These are phyloP conservation scores for Lymantria dispar DNA, from an alignment of 2,888 invertebrate species.

Conservation along the genomic window DNA sequence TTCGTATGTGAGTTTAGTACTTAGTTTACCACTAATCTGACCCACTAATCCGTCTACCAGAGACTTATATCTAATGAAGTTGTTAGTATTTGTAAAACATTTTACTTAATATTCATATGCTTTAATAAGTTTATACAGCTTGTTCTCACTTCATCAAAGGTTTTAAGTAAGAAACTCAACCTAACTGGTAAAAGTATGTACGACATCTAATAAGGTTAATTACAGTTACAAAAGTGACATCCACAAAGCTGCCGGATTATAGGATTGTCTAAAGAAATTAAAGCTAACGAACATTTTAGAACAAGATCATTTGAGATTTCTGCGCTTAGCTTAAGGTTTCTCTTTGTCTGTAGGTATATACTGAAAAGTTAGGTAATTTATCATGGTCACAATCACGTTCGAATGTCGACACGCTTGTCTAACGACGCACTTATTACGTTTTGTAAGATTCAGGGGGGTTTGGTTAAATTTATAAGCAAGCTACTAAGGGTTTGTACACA, in stretches of 20 bases:
- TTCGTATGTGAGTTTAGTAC: no score
- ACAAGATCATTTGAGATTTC: constrained; percentile 1
- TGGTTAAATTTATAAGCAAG: constrained; percentile 52
- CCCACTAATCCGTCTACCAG: no score
- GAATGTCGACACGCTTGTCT: constrained; percentile 54
- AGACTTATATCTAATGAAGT: no score
- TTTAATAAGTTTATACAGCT: constrained; percentile 33
- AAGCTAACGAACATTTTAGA: constrained; percentile 8
- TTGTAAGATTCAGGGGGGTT: constrained; percentile 47
- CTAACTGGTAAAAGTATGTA: constrained; percentile 22
- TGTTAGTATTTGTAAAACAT: neutral
- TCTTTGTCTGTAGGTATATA: constrained; percentile 18
- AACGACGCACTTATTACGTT: constrained; percentile 40
- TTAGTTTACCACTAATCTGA: no score
- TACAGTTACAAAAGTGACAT: constrained; percentile 36
- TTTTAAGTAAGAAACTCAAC: constrained; percentile 16
- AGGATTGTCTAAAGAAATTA: constrained; percentile 21
- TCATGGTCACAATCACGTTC: constrained; percentile 65
- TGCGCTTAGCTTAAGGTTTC: constrained; percentile 6
- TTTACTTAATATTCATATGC: neutral
- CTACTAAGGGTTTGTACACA: constrained; percentile 45
- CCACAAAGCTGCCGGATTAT: constrained; percentile 39
- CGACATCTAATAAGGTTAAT: constrained; percentile 48
- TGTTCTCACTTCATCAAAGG: constrained; percentile 33
- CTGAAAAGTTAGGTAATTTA: constrained; percentile 59